Conservation (phyloP, 2,888 invertebrate species). For the Eupithecia tripunctaria region DNA sequence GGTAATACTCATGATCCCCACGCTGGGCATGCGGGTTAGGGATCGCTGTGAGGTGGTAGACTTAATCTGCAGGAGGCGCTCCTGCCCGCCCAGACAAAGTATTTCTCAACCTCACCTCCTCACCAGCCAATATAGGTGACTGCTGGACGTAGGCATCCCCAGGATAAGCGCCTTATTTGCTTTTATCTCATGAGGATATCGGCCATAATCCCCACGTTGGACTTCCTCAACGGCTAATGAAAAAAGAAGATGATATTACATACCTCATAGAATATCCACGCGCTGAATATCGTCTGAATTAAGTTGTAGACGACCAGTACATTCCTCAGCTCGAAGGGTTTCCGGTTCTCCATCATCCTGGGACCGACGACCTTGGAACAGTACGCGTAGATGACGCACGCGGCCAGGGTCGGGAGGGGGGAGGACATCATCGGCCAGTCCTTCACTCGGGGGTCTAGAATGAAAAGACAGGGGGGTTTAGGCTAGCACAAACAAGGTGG, state of each 20-base stretch:
- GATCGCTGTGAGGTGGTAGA: too few species aligned
- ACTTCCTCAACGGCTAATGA: too few species aligned
- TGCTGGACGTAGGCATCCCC: too few species aligned
- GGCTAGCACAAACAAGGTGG: neutral
- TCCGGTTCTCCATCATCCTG: conserved; percentile 93
- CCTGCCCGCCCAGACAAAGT: too few species aligned
- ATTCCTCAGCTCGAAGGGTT: conserved; percentile 92
- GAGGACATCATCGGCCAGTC: conserved; percentile 96
- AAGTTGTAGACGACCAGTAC: conserved; percentile 94
- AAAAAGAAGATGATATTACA: conserved; percentile 19
- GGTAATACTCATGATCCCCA: too few species aligned
- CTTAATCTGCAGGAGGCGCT: too few species aligned
- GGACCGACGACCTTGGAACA: conserved; percentile 93
- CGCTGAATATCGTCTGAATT: conserved; percentile 94
- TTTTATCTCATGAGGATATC: too few species aligned
- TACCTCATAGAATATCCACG: conserved; percentile 97
- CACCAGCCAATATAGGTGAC: too few species aligned
- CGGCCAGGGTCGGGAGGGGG: conserved; percentile 92
- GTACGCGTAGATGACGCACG: conserved; percentile 93
- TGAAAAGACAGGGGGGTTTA: neutral
- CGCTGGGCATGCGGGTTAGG: too few species aligned
- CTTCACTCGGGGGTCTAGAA: conserved; percentile 94
- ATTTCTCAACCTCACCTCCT: too few species aligned
- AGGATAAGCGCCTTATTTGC: too few species aligned
- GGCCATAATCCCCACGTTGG: too few species aligned